These are phyloP conservation scores for Stegophylla sp. DNA, from an alignment of 2,888 invertebrate genomes.

Conservation along the genomic window DNA sequence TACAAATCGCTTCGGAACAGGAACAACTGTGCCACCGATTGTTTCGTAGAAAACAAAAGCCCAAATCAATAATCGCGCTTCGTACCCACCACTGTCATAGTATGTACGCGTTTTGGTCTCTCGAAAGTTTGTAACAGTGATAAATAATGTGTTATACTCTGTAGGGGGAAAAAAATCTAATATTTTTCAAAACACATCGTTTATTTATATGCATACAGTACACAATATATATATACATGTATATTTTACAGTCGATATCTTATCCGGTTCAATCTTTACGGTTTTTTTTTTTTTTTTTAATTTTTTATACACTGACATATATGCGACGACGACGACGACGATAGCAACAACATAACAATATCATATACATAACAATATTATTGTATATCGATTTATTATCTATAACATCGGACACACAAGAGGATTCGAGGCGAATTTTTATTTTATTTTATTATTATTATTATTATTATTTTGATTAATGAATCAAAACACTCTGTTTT, in stretches of 20 bases:
- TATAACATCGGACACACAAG: background rate
- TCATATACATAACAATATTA: background rate
- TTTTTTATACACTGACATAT: background rate
- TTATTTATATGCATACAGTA: background rate
- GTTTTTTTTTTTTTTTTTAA: constrained; percentile 1
- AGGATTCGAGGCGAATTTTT: background rate
- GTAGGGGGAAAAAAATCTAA: background rate
- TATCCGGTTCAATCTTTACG: constrained; percentile 12
- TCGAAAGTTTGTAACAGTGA: background rate
- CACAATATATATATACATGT: background rate
- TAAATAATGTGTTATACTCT: no score
- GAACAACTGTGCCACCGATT: background rate
- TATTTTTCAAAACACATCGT: constrained; percentile 7
- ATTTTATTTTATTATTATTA: background rate
- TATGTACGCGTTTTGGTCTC: no score
- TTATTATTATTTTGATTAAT: constrained; percentile 47
- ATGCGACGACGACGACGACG: no score
- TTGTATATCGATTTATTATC: constrained; percentile 39
- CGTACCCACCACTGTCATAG: background rate
- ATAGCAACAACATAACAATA: no score
- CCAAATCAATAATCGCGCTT: background rate
- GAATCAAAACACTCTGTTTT: constrained; percentile 21
- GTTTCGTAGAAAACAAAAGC: background rate
- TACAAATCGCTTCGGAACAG: no score
- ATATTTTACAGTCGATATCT: background rate